Evolutionary conservation across 2,797 vertebrate genomes (phyloP).

Genomic region (Syncerus caffer): DNA sequence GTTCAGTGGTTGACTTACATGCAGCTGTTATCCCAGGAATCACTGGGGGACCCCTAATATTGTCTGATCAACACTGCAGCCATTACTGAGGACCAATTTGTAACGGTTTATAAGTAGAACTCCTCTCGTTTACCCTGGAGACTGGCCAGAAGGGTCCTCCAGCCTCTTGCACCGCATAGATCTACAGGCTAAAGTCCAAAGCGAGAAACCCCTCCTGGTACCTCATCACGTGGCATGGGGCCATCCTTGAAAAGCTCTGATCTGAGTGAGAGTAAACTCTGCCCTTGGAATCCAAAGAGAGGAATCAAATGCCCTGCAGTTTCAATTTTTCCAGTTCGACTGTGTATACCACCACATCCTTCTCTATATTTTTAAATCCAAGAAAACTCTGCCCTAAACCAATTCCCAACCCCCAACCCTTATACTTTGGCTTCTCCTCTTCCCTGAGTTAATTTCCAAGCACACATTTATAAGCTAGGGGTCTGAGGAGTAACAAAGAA

Average conservation of each 20-base stretch:
- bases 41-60: conserved; percentile 79
- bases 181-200: conserved; percentile 79
- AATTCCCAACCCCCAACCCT: conserved; percentile 67
- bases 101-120: conserved; percentile 81
- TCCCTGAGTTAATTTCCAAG: conserved; percentile 77
- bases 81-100: conserved; percentile 81
- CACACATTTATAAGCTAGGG: conserved; percentile 75
- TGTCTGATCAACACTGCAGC: conserved; percentile 81
- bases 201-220: conserved; percentile 66
- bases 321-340: conserved; percentile 62
- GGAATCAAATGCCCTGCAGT: conserved; percentile 76
- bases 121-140: conserved; percentile 70
- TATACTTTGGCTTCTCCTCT: conserved; percentile 67
- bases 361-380: conserved; percentile 50
- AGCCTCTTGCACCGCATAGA: conserved; percentile 75
- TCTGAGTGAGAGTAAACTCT: conserved; percentile 71
- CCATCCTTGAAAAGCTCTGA: conserved; percentile 64
- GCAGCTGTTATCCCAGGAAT: conserved; percentile 78
- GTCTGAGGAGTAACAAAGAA: conserved; percentile 73
- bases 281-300: conserved; percentile 64
- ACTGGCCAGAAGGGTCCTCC: conserved; percentile 78
- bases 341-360: conserved; percentile 42
- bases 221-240: conserved; percentile 54
- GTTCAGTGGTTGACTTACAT: conserved; percentile 80
- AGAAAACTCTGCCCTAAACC: conserved; percentile 78